These are phyloP conservation scores for Tetrapedia diversipes DNA, from an alignment of 2,888 invertebrate species.

Conservation along the genomic window DNA sequence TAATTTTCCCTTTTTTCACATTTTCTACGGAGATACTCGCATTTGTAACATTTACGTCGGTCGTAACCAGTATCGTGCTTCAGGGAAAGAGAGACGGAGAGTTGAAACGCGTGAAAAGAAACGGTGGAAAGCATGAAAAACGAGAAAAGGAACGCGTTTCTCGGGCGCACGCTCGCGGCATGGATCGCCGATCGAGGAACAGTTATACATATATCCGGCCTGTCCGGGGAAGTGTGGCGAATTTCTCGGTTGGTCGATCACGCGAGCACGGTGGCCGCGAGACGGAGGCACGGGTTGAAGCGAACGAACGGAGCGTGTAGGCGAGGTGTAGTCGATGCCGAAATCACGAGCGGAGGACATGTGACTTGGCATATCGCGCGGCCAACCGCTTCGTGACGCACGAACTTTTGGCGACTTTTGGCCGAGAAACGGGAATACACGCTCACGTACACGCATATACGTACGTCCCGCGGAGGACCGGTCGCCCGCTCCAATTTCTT, in stretches of 20 bases:
- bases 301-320: not conserved
- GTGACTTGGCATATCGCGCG: slow-evolving; percentile 63
- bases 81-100: no score
- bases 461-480: slow-evolving; percentile 38
- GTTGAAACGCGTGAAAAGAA: no score
- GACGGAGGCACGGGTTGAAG: slow-evolving; percentile 1
- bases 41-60: no score
- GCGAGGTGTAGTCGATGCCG: slow-evolving; percentile 22
- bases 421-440: slow-evolving; percentile 42
- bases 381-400: slow-evolving; percentile 54
- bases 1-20: no score
- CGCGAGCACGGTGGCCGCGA: slow-evolving; percentile 26
- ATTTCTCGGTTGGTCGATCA: slow-evolving; percentile 48
- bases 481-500: slow-evolving; percentile 64
- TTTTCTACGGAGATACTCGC: no score
- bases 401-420: slow-evolving; percentile 47
- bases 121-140: not conserved
- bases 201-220: slow-evolving; percentile 40
- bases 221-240: slow-evolving; percentile 40
- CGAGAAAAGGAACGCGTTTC: slow-evolving; percentile 5
- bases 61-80: no score
- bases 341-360: slow-evolving; percentile 60
- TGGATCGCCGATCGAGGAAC: slow-evolving; percentile 45
- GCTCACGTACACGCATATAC: no score
- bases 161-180: not conserved